phyloP scores from a whole-genome alignment of 2,797 vertebrate genomes.

The Lemur catta region DNA sequence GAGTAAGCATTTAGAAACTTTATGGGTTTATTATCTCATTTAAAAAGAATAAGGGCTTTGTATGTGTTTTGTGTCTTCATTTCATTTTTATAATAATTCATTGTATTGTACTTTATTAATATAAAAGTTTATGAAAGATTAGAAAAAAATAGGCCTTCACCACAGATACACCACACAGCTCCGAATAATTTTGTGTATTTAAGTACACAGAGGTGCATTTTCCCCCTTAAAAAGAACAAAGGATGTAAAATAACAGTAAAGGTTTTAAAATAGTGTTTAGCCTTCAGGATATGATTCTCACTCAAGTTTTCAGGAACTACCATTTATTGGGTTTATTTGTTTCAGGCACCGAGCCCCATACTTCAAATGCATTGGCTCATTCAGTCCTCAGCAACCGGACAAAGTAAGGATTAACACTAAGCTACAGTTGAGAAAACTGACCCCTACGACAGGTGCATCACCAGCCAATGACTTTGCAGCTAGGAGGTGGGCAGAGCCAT shows the following conservation, averaged over 20 bases:
- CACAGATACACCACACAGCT: background rate
- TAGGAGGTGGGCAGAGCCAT: background rate
- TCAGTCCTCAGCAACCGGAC: background rate
- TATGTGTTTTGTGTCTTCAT: background rate
- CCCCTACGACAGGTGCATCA: background rate
- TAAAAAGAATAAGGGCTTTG: background rate
- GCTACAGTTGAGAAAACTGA: background rate
- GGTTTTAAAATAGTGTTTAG: background rate
- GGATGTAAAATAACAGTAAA: background rate
- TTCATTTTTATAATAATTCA: constrained; percentile 26
- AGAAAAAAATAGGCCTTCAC: background rate
- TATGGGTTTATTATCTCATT: background rate
- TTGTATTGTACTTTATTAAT: constrained; percentile 1
- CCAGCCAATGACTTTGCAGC: background rate
- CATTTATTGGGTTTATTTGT: background rate
- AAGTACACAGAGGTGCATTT: background rate
- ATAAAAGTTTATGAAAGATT: background rate
- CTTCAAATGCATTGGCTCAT: background rate
- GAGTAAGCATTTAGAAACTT: background rate
- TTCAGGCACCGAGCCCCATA: background rate
- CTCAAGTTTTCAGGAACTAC: background rate
- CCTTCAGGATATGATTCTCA: background rate
- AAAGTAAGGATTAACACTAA: background rate
- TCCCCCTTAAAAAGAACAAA: background rate
- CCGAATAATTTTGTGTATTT: background rate